Percentiles rank a stretch among this genome's conserved stretches.
These are phyloP conservation scores for Meloe dianella DNA, from an alignment of 2,888 invertebrate species.

Conservation along the genomic window DNA sequence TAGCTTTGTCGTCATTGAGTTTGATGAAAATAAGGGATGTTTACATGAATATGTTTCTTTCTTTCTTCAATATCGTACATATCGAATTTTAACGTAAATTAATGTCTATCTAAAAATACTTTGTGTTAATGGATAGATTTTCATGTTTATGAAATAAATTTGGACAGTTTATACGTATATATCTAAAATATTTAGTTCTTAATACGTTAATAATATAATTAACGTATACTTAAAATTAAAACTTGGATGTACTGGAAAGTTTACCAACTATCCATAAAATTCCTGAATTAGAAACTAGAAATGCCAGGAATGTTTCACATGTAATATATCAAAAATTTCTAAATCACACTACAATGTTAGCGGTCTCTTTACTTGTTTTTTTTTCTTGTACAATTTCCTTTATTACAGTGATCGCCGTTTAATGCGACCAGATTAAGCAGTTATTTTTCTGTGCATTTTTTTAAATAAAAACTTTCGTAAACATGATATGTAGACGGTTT, in stretches of 20 bases:
- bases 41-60: conserved; percentile 7
- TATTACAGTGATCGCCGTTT: no score
- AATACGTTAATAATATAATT: not conserved
- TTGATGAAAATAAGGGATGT: conserved; percentile 19
- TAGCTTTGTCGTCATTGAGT: conserved; percentile 19
- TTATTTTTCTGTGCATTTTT: no score
- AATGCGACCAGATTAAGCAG: no score
- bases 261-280: conserved; percentile 6
- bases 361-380: no score
- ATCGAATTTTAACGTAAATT: conserved; percentile 1
- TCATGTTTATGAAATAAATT: no score
- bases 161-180: no score
- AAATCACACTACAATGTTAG: no score
- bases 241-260: not conserved
- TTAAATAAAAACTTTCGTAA: no score
- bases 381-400: no score
- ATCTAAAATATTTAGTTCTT: not conserved
- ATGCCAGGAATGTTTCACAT: not conserved
- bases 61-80: not conserved
- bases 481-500: not conserved
- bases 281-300: conserved; percentile 5
- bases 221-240: not conserved
- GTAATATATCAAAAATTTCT: no score
- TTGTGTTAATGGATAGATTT: no score
- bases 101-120: no score